These are phyloP conservation scores for Empis stercorea DNA, from an alignment of 2,888 invertebrate species.

Conservation along the genomic window DNA sequence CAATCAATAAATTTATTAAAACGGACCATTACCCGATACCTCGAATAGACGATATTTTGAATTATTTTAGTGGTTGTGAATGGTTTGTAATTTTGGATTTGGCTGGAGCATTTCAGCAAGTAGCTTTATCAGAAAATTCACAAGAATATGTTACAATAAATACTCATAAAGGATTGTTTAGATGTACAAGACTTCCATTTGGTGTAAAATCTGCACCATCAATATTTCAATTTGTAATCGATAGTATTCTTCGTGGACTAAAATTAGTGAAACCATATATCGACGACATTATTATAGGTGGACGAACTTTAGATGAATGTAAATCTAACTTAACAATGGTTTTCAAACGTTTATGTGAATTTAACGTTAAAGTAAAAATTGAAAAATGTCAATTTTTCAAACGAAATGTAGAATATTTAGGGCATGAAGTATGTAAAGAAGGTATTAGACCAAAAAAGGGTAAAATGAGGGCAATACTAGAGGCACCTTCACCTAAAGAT, in stretches of 20 bases:
- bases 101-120: constrained; percentile 15
- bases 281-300: constrained; percentile 11
- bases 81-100: constrained; percentile 14
- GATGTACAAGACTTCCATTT: constrained; percentile 5
- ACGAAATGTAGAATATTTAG: constrained; percentile 9
- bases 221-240: constrained; percentile 2
- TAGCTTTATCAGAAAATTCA: constrained; percentile 12
- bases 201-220: constrained; percentile 3
- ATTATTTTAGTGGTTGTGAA: constrained; percentile 14
- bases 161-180: constrained; percentile 10
- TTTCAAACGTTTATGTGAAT: constrained; percentile 1
- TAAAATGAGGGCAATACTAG: constrained; percentile 10
- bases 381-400: constrained; percentile 12
- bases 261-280: constrained; percentile 2
- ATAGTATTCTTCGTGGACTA: not conserved
- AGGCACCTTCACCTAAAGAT: constrained; percentile 8
- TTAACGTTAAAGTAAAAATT: constrained; percentile 10
- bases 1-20: constrained; percentile 13
- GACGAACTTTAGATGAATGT: constrained; percentile 4
- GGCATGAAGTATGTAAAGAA: constrained; percentile 7
- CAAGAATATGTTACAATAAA: constrained; percentile 17
- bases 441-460: constrained; percentile 9
- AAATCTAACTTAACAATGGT: constrained; percentile 5
- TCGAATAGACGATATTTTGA: constrained; percentile 9
- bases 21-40: constrained; percentile 20